phyloP scores from a whole-genome alignment of 2,888 invertebrate species.

The Pristionchus mayeri region DNA sequence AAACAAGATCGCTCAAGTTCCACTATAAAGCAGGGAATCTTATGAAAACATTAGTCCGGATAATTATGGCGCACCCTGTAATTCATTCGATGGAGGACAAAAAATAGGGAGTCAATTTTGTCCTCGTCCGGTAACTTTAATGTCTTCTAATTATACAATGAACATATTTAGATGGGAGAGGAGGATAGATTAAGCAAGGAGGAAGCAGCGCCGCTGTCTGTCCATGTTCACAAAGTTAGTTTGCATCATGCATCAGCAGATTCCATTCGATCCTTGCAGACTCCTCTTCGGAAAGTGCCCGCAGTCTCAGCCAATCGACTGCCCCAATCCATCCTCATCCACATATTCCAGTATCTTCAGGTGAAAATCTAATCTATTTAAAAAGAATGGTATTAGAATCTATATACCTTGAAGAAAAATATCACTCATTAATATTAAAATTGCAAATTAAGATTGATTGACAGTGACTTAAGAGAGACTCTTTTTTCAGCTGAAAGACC shows the following conservation, averaged over 20 bases:
- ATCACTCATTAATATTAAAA: too few species aligned
- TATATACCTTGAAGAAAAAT: too few species aligned
- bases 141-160: neutral
- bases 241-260: neutral
- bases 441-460: too few species aligned
- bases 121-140: neutral
- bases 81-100: too few species aligned
- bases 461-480: too few species aligned
- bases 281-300: conserved; percentile 44
- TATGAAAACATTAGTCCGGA: too few species aligned
- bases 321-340: conserved; percentile 65
- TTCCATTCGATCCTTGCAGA: neutral
- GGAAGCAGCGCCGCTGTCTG: neutral
- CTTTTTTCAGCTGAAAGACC: conserved; percentile 80
- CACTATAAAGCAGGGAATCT: too few species aligned
- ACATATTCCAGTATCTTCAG: conserved; percentile 64
- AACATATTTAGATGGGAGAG: conserved; percentile 33
- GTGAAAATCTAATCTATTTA: too few species aligned
- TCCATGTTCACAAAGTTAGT: conserved; percentile 10
- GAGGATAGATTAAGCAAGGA: neutral
- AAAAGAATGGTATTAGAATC: too few species aligned
- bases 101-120: neutral
- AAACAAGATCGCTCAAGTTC: too few species aligned
- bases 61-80: too few species aligned
- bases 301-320: conserved; percentile 62